Percentiles rank a stretch among this genome's conserved stretches.
phyloP scores from a whole-genome alignment of 2,113 vertebrate species.

The Paralichthys olivaceus region DNA sequence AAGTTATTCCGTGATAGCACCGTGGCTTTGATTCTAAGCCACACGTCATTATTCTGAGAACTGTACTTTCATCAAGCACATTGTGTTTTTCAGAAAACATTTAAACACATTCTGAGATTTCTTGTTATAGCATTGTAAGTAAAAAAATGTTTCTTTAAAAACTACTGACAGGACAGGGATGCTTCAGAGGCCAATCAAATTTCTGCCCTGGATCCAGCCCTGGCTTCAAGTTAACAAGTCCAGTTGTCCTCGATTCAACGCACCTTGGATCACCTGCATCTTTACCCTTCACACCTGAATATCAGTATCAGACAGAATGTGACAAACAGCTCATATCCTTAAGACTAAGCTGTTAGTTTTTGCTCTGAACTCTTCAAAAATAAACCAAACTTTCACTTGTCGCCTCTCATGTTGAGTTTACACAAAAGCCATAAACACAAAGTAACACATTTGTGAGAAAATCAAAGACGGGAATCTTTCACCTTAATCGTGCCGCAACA shows the following conservation, averaged over 20 bases:
- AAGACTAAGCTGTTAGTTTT: constrained; percentile 10
- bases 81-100: no score
- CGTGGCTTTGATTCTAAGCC: no score
- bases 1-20: no score
- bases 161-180: background rate
- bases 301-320: background rate
- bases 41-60: no score
- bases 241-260: background rate
- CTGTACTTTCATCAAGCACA: no score
- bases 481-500: constrained; percentile 17
- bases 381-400: background rate
- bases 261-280: background rate
- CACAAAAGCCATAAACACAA: background rate
- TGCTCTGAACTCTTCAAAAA: background rate
- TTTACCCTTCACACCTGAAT: background rate
- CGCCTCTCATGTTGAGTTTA: background rate
- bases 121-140: no score
- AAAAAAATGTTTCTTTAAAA: background rate
- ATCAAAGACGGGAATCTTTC: constrained; percentile 17
- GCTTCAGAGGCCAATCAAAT: no score
- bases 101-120: no score
- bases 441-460: constrained; percentile 28
- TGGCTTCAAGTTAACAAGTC: background rate
- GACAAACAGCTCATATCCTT: background rate
- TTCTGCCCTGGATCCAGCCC: background rate